These are phyloP conservation scores for Ciona savignyi DNA, from an alignment of 23 tunicate genomes.

Conservation along the genomic window DNA sequence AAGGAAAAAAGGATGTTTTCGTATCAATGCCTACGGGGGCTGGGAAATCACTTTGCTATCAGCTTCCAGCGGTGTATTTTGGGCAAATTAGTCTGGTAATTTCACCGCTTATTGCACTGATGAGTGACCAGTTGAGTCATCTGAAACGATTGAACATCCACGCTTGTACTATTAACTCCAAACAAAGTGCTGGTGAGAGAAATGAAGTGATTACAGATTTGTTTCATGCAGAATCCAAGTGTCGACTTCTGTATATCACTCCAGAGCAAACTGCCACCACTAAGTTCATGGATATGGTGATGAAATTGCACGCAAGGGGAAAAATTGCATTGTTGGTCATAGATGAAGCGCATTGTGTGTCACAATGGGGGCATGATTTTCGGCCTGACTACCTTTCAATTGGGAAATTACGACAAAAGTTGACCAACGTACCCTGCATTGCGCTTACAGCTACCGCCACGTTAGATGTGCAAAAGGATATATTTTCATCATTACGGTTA, in stretches of 20 bases:
- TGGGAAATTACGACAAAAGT: constrained; percentile 16
- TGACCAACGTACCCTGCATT: constrained; percentile 59
- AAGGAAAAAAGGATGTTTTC: constrained; percentile 76
- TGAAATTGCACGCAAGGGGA: constrained; percentile 10
- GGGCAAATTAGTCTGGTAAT: constrained; percentile 64
- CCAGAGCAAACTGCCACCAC: constrained; percentile 87
- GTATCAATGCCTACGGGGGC: constrained; percentile 98
- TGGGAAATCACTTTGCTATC: constrained; percentile 92
- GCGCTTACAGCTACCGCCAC: constrained; percentile 97
- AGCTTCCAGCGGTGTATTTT: constrained; percentile 83
- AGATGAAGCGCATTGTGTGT: constrained; percentile 97
- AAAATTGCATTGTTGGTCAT: constrained; percentile 57
- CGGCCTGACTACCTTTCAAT: constrained; percentile 70
- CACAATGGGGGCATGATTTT: constrained; percentile 96
- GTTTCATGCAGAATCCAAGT: constrained; percentile 37
- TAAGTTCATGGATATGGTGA: constrained; percentile 20
- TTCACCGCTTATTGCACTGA: constrained; percentile 91
- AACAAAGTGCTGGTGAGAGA: constrained; percentile 64
- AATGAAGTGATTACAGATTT: constrained; percentile 49
- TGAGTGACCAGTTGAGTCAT: constrained; percentile 91
- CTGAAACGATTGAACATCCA: constrained; percentile 27
- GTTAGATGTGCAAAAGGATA: constrained; percentile 59
- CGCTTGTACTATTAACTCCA: constrained; percentile 88
- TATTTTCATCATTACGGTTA: constrained; percentile 25
- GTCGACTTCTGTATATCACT: constrained; percentile 71